These are phyloP conservation scores for Chascanopsetta lugubris DNA, from an alignment of 2,113 vertebrate genomes.

Conservation along the genomic window DNA sequence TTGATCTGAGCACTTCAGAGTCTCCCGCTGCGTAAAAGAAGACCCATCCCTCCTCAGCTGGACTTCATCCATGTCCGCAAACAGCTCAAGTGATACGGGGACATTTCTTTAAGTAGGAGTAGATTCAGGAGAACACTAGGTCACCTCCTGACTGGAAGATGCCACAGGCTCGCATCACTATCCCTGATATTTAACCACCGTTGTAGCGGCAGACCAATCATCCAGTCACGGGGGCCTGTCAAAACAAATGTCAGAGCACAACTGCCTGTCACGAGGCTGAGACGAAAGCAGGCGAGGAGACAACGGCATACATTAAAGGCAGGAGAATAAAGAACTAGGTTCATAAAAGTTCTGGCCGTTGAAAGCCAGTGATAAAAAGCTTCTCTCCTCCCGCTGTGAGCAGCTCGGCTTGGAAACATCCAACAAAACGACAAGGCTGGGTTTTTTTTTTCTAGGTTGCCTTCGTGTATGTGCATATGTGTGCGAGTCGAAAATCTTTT, in stretches of 20 bases:
- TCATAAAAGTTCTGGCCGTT: constrained; percentile 9
- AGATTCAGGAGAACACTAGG: not conserved
- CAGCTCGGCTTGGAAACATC: constrained; percentile 28
- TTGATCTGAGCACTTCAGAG: no score
- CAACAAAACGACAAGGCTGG: constrained; percentile 12
- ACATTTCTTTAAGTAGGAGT: not conserved
- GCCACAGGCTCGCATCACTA: not conserved
- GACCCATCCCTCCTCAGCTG: no score
- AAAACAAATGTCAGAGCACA: constrained; percentile 20
- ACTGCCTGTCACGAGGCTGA: constrained; percentile 5
- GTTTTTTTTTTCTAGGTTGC: no score
- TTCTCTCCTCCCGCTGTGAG: constrained; percentile 28
- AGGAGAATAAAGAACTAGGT: not conserved
- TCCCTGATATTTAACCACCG: constrained; percentile 9
- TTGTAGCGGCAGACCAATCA: constrained; percentile 1
- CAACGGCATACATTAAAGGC: not conserved
- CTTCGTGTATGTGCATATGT: not conserved
- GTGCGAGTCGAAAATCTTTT: constrained; percentile 59
- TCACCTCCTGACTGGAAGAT: not conserved
- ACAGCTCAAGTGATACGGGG: not conserved
- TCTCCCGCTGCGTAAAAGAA: no score
- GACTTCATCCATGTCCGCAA: no score
- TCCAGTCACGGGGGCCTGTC: constrained; percentile 30
- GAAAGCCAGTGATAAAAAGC: constrained; percentile 42
- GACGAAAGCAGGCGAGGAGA: not conserved